Conservation (phyloP, 2,888 invertebrate species). For the Allacma fusca region DNA sequence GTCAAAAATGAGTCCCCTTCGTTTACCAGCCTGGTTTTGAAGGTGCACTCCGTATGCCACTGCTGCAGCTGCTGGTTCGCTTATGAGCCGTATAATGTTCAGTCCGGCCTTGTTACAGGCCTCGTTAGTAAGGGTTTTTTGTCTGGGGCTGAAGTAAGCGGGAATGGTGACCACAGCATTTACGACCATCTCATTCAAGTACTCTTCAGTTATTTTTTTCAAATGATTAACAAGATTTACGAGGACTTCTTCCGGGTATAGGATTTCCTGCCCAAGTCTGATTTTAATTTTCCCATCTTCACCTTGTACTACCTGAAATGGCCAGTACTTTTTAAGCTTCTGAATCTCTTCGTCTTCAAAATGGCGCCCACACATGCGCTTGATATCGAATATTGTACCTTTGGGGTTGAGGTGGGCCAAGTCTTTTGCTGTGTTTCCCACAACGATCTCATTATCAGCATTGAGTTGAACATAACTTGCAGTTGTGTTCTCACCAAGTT, state of each 20-base stretch:
- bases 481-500: not conserved
- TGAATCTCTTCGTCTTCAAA: conserved; percentile 84
- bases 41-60: conserved; percentile 41
- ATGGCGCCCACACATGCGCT: not conserved
- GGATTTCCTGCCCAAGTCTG: conserved; percentile 65
- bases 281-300: conserved; percentile 66
- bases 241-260: conserved; percentile 71
- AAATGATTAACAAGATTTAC: conserved; percentile 81
- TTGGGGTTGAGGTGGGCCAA: not conserved
- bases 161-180: conserved; percentile 83
- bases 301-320: conserved; percentile 85
- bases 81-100: conserved; percentile 87
- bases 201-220: conserved; percentile 90
- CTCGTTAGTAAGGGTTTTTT: conserved; percentile 78
- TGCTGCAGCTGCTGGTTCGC: conserved; percentile 91
- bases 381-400: not conserved
- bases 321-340: conserved; percentile 92
- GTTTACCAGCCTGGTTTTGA: not conserved
- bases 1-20: conserved; percentile 45
- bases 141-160: conserved; percentile 76
- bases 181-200: conserved; percentile 79
- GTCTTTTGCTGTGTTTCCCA: not conserved
- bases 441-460: not conserved
- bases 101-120: conserved; percentile 82
- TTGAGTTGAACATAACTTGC: not conserved